A percentile compares a stretch with the other conserved stretches of the same genome.
Evolutionary conservation across 1,140 invertebrate species (phyloP).

Genomic region (Nilaparvata lugens): DNA sequence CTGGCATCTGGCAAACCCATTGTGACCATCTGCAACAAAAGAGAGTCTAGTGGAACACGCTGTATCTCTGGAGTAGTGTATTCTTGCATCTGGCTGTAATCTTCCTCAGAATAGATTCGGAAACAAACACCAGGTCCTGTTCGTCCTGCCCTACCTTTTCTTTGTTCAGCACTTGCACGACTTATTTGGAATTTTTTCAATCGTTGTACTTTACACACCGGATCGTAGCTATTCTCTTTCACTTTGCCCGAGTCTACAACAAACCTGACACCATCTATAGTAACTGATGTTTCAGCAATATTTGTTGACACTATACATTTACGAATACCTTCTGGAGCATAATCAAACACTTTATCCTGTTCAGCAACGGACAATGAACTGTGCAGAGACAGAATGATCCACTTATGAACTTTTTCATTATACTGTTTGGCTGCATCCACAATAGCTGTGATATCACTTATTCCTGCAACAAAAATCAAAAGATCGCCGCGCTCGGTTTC

Average conservation of each 20-base stretch:
- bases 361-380: conserved; percentile 86
- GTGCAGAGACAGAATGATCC: conserved; percentile 94
- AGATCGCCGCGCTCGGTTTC: conserved; percentile 86
- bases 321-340: conserved; percentile 85
- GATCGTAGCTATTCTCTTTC: conserved; percentile 95
- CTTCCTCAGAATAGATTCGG: conserved; percentile 80
- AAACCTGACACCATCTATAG: conserved; percentile 97
- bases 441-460: conserved; percentile 87
- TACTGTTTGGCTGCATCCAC: conserved; percentile 83
- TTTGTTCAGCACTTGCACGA: conserved; percentile 92
- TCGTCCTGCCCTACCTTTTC: conserved; percentile 88
- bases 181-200: conserved; percentile 96
- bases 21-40: conserved; percentile 89
- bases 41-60: conserved; percentile 82
- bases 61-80: conserved; percentile 86
- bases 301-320: conserved; percentile 99
- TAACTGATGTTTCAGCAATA: conserved; percentile 98
- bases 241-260: conserved; percentile 96
- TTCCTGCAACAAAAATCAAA: conserved; percentile 92
- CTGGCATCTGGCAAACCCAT: conserved; percentile 86
- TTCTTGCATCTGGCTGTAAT: conserved; percentile 66
- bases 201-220: conserved; percentile 74
- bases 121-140: conserved; percentile 54
- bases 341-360: conserved; percentile 97
- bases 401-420: conserved; percentile 64